phyloP scores from a whole-genome alignment of 2,113 vertebrate species.

The Lamprologus speciosus region DNA sequence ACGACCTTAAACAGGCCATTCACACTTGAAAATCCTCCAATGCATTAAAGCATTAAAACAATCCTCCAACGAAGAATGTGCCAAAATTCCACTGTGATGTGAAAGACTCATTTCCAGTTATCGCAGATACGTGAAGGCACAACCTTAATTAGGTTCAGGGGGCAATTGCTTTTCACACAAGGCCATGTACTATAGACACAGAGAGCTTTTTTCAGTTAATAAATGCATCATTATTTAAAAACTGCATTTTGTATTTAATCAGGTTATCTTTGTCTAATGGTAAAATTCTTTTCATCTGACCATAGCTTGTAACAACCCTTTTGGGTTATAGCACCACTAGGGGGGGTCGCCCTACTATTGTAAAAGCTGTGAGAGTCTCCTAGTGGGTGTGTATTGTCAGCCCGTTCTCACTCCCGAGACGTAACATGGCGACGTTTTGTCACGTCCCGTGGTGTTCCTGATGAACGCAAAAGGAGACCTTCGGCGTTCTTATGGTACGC shows the following conservation, averaged over 20 bases:
- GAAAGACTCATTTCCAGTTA: not conserved
- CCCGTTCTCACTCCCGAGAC: too few relatives aligned
- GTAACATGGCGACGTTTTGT: too few relatives aligned
- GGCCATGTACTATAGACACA: not conserved
- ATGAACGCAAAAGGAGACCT: too few relatives aligned
- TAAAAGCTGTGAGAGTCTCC: not conserved
- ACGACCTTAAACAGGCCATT: not conserved
- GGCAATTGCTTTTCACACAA: not conserved
- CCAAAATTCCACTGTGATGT: not conserved
- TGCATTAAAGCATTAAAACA: not conserved
- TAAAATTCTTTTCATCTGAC: not conserved
- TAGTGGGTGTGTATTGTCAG: not conserved
- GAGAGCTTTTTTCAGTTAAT: not conserved
- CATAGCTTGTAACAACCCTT: not conserved
- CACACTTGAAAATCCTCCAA: not conserved
- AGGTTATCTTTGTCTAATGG: not conserved
- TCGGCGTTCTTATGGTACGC: too few relatives aligned
- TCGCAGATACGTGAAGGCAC: not conserved
- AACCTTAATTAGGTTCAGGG: not conserved
- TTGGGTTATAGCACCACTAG: not conserved
- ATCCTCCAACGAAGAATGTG: not conserved
- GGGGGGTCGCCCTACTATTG: not conserved
- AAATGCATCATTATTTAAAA: not conserved
- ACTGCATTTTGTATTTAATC: not conserved
- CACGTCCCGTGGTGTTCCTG: too few relatives aligned